Evolutionary conservation across 2,888 invertebrate genomes (phyloP).

Genomic region (Mellilla xanthometata): DNA sequence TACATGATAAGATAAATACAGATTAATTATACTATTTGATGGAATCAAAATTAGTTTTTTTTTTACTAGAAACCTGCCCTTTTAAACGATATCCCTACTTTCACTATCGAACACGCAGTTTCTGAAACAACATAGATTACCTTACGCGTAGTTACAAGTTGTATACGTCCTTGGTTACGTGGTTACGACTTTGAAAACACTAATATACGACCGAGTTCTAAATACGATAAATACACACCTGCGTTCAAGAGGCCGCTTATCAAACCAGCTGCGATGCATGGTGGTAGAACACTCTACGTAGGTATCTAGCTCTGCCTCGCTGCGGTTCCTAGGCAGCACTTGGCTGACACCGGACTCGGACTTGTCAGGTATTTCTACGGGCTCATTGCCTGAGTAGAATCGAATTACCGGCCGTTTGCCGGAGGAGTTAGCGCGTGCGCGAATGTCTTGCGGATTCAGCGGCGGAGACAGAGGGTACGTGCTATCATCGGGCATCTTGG

Average conservation of each 20-base stretch:
- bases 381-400: constrained; percentile 66
- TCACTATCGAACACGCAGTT: no score
- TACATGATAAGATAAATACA: no score
- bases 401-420: constrained; percentile 62
- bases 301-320: constrained; percentile 80
- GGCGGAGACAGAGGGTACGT: constrained; percentile 78
- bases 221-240: constrained; percentile 66
- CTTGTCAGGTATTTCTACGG: constrained; percentile 73
- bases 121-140: no score
- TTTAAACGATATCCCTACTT: no score
- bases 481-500: constrained; percentile 83
- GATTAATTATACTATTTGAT: no score
- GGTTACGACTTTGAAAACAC: no score
- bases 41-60: no score
- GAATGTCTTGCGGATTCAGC: constrained; percentile 76
- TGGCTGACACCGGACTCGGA: constrained; percentile 64
- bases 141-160: no score
- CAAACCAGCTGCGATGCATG: constrained; percentile 77
- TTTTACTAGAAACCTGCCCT: no score
- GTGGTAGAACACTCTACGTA: constrained; percentile 75
- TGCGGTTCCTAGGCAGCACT: constrained; percentile 60
- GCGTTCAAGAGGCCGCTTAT: constrained; percentile 82
- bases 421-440: constrained; percentile 83
- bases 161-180: no score
- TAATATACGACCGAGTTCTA: no score